Conservation (phyloP, 2,888 invertebrate genomes). For the Galeopsomyia nigrocyanea region DNA sequence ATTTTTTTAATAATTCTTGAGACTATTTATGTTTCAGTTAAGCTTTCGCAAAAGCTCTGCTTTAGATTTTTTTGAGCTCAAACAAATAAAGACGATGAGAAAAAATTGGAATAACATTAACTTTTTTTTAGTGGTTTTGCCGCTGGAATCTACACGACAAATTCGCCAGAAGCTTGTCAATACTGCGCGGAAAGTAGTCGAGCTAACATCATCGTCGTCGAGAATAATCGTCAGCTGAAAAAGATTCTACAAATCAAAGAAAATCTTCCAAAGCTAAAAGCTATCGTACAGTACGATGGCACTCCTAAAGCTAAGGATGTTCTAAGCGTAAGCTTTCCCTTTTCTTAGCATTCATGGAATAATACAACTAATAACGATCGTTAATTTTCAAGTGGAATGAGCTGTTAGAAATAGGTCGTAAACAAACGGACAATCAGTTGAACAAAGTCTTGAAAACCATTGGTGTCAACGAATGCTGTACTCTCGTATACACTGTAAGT, state of each 20-base stretch:
- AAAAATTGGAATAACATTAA: no score
- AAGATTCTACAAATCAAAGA: conserved; percentile 82
- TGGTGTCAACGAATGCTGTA: conserved; percentile 87
- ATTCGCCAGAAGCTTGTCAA: conserved; percentile 87
- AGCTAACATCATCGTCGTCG: conserved; percentile 89
- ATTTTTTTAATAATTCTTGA: no score
- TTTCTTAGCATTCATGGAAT: no score
- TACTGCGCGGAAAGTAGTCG: conserved; percentile 82
- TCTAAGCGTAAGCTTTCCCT: conserved; percentile 69
- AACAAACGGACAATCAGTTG: conserved; percentile 78
- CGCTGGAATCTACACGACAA: conserved; percentile 92
- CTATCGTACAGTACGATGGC: conserved; percentile 80
- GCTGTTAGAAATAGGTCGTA: conserved; percentile 79
- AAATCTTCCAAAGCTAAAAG: conserved; percentile 81
- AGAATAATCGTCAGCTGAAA: conserved; percentile 87
- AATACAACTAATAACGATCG: background rate
- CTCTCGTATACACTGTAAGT: conserved; percentile 86
- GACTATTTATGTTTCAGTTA: conserved; percentile 11
- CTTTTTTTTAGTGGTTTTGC: conserved; percentile 77
- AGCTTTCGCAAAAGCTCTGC: no score
- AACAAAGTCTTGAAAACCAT: conserved; percentile 78
- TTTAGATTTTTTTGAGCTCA: no score
- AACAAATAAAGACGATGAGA: no score
- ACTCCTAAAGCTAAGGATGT: conserved; percentile 72
- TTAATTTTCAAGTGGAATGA: conserved; percentile 77